These are phyloP conservation scores for Sardinella longiceps DNA, from an alignment of 2,797 vertebrate species.

Conservation along the genomic window DNA sequence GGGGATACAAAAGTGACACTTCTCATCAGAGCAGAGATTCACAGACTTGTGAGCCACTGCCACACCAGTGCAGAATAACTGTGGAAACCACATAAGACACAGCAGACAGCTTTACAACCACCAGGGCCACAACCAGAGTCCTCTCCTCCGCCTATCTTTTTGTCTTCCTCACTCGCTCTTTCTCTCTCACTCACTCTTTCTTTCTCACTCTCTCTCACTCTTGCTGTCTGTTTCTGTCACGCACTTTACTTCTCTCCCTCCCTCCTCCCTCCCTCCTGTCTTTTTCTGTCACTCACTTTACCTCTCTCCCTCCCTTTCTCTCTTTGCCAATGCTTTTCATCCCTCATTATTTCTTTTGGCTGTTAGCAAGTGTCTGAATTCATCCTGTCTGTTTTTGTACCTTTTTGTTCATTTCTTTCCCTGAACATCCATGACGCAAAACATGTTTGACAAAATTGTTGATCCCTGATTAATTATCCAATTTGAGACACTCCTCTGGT, in stretches of 20 bases:
- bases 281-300: background rate
- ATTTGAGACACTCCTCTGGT: background rate
- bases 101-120: slow-evolving; percentile 10
- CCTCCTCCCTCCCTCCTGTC: background rate
- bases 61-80: background rate
- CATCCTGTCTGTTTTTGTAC: background rate
- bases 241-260: background rate
- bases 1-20: background rate
- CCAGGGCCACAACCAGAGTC: background rate
- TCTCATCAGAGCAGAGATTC: slow-evolving; percentile 9
- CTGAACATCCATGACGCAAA: no score
- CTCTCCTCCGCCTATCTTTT: background rate
- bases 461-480: background rate
- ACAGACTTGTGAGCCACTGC: background rate
- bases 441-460: no score
- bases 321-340: background rate
- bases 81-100: slow-evolving; percentile 20
- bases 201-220: background rate
- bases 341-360: background rate
- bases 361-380: background rate
- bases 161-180: background rate
- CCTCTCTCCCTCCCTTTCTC: background rate
- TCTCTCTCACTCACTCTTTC: no score
- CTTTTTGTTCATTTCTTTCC: background rate
- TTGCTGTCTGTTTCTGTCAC: background rate